Percentiles rank a stretch among this genome's conserved stretches.
phyloP scores from a whole-genome alignment of 2,797 vertebrate species.

The Eulemur albifrons region DNA sequence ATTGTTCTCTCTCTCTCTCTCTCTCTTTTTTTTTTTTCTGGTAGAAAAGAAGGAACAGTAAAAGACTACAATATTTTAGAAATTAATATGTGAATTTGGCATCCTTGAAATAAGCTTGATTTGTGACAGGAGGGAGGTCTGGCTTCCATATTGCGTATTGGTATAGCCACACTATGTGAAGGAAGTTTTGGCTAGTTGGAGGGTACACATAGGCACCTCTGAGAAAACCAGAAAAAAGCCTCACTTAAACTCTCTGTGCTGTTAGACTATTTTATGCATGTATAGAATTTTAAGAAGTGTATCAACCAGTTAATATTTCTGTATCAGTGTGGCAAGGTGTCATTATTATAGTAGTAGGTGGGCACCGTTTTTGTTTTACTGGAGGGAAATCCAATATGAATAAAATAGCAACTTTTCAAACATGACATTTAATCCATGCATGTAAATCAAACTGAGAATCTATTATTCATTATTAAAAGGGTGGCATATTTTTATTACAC shows the following conservation, averaged over 20 bases:
- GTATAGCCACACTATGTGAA: neutral
- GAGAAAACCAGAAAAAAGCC: neutral
- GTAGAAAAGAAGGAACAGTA: neutral
- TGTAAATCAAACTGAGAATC: conserved; percentile 93
- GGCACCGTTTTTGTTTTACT: conserved; percentile 88
- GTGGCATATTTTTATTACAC: conserved; percentile 93
- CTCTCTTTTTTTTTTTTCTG: neutral
- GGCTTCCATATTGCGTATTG: neutral
- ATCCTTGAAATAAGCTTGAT: neutral
- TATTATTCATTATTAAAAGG: conserved; percentile 96
- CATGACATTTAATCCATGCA: conserved; percentile 94
- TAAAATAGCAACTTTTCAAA: conserved; percentile 95
- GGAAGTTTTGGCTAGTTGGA: neutral
- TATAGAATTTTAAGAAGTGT: conserved; percentile 81
- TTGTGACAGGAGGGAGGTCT: neutral
- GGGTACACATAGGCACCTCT: neutral
- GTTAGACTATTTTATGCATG: conserved; percentile 46
- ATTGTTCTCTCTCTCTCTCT: neutral
- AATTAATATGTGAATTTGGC: neutral
- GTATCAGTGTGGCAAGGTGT: conserved; percentile 70
- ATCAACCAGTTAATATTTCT: conserved; percentile 86
- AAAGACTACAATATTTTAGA: neutral
- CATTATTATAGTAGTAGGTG: conserved; percentile 71
- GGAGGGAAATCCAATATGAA: conserved; percentile 90
- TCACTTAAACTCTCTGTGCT: conserved; percentile 17